A percentile compares a stretch with the other conserved stretches of the same genome.
These are phyloP conservation scores for Herpetotheres cachinnans DNA, from an alignment of 2,113 vertebrate species.

Conservation along the genomic window DNA sequence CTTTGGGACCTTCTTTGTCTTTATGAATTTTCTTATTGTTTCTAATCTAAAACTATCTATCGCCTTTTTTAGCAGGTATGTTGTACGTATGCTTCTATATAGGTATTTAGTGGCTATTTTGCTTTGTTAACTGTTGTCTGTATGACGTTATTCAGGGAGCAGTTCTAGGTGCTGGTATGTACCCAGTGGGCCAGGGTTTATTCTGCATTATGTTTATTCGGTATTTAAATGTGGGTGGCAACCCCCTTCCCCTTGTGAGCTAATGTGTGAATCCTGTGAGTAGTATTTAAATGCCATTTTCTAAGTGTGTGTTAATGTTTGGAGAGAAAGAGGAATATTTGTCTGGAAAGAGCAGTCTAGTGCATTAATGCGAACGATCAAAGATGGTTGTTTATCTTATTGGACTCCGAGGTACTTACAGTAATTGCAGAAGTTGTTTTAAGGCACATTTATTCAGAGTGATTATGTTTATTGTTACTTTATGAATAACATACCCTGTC, in stretches of 20 bases:
- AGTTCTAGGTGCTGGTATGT: background rate
- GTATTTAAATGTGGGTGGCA: conserved; percentile 54
- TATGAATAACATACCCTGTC: conserved; percentile 25
- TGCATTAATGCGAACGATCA: conserved; percentile 69
- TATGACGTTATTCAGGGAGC: background rate
- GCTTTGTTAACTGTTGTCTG: background rate
- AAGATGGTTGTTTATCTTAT: conserved; percentile 72
- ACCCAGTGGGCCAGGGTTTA: background rate
- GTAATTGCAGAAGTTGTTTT: conserved; percentile 69
- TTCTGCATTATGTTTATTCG: conserved; percentile 61
- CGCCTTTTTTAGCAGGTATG: background rate
- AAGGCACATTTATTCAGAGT: conserved; percentile 66
- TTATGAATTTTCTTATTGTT: background rate
- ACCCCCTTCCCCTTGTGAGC: background rate
- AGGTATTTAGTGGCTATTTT: background rate
- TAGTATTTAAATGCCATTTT: conserved; percentile 37
- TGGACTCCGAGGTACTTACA: conserved; percentile 67
- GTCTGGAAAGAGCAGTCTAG: conserved; percentile 54
- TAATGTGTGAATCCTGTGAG: conserved; percentile 50
- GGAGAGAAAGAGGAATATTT: conserved; percentile 18
- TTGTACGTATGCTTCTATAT: background rate
- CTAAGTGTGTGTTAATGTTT: conserved; percentile 40
- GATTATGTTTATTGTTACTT: conserved; percentile 57
- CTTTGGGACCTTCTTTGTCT: background rate
- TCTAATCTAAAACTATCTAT: background rate